Conservation (phyloP, 2,113 vertebrate species). For the Scomber japonicus region DNA sequence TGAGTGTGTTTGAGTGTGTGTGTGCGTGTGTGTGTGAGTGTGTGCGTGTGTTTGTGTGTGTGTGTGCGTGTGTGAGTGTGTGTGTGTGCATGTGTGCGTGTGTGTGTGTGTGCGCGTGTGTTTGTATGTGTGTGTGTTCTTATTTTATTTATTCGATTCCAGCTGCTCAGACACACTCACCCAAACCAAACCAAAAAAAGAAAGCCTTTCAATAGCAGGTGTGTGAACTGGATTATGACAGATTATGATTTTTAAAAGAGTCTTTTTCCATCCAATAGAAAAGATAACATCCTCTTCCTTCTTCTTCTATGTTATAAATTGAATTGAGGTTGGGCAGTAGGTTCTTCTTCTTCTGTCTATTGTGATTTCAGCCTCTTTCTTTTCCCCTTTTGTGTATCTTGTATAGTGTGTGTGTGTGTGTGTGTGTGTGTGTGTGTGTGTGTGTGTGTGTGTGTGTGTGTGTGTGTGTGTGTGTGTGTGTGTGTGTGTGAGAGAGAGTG, state of each 20-base stretch:
- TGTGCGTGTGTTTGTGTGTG: background rate
- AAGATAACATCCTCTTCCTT: conserved; percentile 2
- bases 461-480: background rate
- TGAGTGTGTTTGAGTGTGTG: too few species aligned
- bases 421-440: too few species aligned
- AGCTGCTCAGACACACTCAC: conserved; percentile 6
- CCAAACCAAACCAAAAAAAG: background rate
- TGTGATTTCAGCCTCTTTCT: background rate
- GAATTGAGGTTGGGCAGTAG: background rate
- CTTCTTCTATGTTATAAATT: too few species aligned
- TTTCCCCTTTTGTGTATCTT: background rate
- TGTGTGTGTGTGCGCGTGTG: too few species aligned
- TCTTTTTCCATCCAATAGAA: too few species aligned
- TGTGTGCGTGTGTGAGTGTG: too few species aligned
- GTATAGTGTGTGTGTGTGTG: background rate
- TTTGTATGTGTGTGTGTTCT: background rate
- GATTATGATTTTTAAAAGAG: too few species aligned
- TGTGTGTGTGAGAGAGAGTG: too few species aligned
- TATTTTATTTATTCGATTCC: conserved; percentile 38
- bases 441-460: too few species aligned
- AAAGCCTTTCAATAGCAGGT: background rate
- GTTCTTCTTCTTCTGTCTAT: background rate
- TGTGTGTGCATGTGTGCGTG: too few species aligned
- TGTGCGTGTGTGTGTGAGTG: too few species aligned
- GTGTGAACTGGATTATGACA: background rate